A percentile compares a stretch with the other conserved stretches of the same genome.
phyloP scores from a whole-genome alignment of 2,888 invertebrate genomes.

The Ophonus ardosiacus region DNA sequence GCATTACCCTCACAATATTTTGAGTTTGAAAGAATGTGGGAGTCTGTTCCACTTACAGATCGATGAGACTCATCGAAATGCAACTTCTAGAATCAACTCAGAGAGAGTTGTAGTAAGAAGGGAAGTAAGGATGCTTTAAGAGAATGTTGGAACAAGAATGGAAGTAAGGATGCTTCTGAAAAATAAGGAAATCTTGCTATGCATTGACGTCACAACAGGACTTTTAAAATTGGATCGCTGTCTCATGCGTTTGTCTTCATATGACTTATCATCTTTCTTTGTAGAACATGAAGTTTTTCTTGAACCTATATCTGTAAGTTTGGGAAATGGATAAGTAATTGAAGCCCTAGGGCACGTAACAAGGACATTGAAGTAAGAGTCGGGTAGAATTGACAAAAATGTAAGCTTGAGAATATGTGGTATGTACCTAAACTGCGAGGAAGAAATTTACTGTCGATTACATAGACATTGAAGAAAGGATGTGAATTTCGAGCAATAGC shows the following conservation, averaged over 20 bases:
- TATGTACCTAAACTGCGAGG: slow-evolving; percentile 58
- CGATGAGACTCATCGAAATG: slow-evolving; percentile 40
- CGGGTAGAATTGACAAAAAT: too few relatives aligned
- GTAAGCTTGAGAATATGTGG: too few relatives aligned
- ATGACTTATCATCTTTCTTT: slow-evolving; percentile 53
- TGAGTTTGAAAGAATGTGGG: slow-evolving; percentile 54
- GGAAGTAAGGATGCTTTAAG: too few relatives aligned
- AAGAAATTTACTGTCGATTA: slow-evolving; percentile 61
- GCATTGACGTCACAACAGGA: not conserved
- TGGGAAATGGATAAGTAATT: slow-evolving; percentile 57
- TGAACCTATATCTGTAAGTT: slow-evolving; percentile 43
- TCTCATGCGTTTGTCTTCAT: slow-evolving; percentile 59
- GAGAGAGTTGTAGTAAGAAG: not conserved
- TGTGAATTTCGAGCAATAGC: too few relatives aligned
- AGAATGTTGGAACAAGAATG: not conserved
- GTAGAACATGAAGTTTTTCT: slow-evolving; percentile 39
- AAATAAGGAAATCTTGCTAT: not conserved
- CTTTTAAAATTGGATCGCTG: slow-evolving; percentile 51
- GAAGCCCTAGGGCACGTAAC: slow-evolving; percentile 52
- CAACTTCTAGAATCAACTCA: slow-evolving; percentile 16
- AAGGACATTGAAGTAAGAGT: slow-evolving; percentile 55
- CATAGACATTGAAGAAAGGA: too few relatives aligned
- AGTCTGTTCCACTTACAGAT: slow-evolving; percentile 43
- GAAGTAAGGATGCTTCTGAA: not conserved
- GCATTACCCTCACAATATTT: slow-evolving; percentile 42